Evolutionary conservation across 2,888 invertebrate species (phyloP), one percentile per base, ranked within the genome.

Genomic region (Alviniconcha strummeri): DNA sequence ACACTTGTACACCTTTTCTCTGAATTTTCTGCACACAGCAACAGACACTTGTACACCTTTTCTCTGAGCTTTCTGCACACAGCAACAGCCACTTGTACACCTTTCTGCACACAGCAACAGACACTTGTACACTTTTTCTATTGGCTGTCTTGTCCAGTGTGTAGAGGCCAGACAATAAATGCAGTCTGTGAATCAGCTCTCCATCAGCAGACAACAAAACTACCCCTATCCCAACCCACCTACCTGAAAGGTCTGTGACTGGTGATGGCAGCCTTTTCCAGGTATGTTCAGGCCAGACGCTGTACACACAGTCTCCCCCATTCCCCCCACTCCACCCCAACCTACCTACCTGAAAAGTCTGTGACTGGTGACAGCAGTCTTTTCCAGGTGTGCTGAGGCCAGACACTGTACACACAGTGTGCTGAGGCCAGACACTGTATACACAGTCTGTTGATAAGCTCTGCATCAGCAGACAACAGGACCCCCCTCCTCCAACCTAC

Each of bases 321-420:
- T 69, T 36, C 6, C 19, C 17, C 17, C 4, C 17, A 17, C 13
- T 7, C n/a, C 3, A 7, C 19, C 8, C 69, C 17, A 69, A 17
- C 17, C 11, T 36, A 52, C 52, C 19, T 15, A n/a, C n/a, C 71
- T n/a, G 7, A 71, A n/a, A n/a, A 4, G n/a, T n/a, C 67, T 67
- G 67, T 55, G 55, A 5, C 17, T 6, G 6, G 55, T 75, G 75
- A 4, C 6, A 6, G 17, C 76, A 57, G 76, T n/a, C 11, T 57
- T 77, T 11, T 19, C 17, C 19, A 77, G 19, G 19, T 36, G 36
- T 36, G 36, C 3, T 36, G 76, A 54, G 54, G 19, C 57, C 19
- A 77, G 76, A 57, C 76, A 77, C 76, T 77, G 76, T 19, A 57
- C 5, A 11, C 76, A 76, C 76, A 76, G 57, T 76, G 56, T 54